Evolutionary conservation across 37 sponge, comb jelly and placozoan species (phyloP).

Genomic region (Amphimedon queenslandica): DNA sequence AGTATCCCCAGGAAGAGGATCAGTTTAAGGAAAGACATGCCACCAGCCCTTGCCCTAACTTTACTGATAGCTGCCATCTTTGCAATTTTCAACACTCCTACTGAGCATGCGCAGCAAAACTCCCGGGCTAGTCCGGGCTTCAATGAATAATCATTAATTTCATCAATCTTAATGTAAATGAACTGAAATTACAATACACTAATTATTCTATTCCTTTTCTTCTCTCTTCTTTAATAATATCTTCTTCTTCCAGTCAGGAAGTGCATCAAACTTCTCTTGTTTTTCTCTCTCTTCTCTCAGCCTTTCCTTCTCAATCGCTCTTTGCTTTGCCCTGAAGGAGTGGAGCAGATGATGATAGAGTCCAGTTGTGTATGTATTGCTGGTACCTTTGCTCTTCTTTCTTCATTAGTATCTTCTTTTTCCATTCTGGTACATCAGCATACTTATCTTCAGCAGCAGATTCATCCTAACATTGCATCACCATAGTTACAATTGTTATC

Average conservation of each 20-base stretch:
- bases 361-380: not conserved
- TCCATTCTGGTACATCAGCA: conserved; percentile 55
- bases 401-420: conserved; percentile 29
- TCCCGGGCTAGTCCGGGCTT: too few relatives aligned
- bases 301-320: not conserved
- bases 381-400: conserved; percentile 26
- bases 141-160: too few relatives aligned
- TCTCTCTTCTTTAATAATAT: conserved; percentile 20
- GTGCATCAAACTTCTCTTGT: conserved; percentile 32
- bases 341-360: not conserved
- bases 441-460: conserved; percentile 24
- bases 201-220: too few relatives aligned
- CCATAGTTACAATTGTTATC: not conserved
- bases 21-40: too few relatives aligned
- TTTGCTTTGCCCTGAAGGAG: conserved; percentile 17
- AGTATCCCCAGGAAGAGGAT: too few relatives aligned
- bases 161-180: too few relatives aligned
- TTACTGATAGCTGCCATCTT: too few relatives aligned
- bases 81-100: too few relatives aligned
- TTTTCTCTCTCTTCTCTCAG: conserved; percentile 19
- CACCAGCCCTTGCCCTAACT: too few relatives aligned
- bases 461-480: not conserved
- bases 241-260: conserved; percentile 55
- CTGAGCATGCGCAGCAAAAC: too few relatives aligned
- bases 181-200: too few relatives aligned